Evolutionary conservation across 2,888 invertebrate species (phyloP).

Genomic region (Periphyllus acericola): DNA sequence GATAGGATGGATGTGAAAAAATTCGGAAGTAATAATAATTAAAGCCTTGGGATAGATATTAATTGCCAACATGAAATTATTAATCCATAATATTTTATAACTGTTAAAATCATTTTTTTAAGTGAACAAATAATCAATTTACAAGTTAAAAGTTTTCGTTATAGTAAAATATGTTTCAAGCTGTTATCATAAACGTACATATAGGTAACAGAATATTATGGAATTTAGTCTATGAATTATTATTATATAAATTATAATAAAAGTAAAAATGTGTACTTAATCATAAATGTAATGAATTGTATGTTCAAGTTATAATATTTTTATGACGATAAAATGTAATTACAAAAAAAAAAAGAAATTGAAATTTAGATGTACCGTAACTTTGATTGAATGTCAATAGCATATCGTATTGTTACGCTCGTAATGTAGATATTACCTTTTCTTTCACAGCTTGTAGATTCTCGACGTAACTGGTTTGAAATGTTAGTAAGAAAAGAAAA

Average conservation of each 20-base stretch:
- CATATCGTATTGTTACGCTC: background rate
- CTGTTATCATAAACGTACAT: too few relatives aligned
- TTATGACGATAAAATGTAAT: background rate
- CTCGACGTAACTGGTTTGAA: background rate
- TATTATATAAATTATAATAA: background rate
- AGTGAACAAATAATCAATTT: background rate
- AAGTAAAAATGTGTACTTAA: background rate
- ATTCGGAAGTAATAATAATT: background rate
- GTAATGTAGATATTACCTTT: background rate
- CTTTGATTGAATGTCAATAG: slow-evolving; percentile 25
- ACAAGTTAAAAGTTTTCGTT: too few relatives aligned
- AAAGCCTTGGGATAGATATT: background rate
- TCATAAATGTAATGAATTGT: background rate
- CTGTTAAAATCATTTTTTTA: background rate
- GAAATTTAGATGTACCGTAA: background rate
- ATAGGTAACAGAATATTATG: too few relatives aligned
- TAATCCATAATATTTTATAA: background rate
- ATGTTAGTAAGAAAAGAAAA: background rate
- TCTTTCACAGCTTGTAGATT: slow-evolving; percentile 7
- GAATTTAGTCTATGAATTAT: background rate
- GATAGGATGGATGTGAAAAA: background rate
- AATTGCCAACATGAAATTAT: background rate
- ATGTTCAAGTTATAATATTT: background rate
- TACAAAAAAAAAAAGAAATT: slow-evolving; percentile 7
- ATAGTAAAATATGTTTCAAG: too few relatives aligned